Percentiles rank a stretch among this genome's conserved stretches.
Evolutionary conservation across 2,113 vertebrate genomes (phyloP).

Genomic region (Osmerus mordax): DNA sequence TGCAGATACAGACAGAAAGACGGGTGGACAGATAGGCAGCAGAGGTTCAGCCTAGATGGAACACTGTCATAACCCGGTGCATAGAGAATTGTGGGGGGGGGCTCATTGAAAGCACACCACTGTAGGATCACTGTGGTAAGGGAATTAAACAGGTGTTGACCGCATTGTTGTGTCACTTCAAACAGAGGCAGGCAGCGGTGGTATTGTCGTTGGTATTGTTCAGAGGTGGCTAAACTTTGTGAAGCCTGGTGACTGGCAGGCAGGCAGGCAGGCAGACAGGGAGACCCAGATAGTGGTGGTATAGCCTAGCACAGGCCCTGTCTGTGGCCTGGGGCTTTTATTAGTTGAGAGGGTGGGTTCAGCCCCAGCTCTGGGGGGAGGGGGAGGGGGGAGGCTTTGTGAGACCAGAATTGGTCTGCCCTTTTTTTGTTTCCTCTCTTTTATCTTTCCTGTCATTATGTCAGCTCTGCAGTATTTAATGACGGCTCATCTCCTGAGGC

Average conservation of each 20-base stretch:
- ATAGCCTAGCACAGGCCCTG: conserved; percentile 53
- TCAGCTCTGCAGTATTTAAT: conserved; percentile 74
- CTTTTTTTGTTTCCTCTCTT: conserved; percentile 69
- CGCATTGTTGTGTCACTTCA: conserved; percentile 34
- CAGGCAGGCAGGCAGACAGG: conserved; percentile 8
- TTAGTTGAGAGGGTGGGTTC: conserved; percentile 53
- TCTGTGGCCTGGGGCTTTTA: conserved; percentile 61
- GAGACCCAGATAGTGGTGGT: conserved; percentile 55
- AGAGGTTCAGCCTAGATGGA: not conserved
- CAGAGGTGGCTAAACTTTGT: conserved; percentile 36
- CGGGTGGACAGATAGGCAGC: not conserved
- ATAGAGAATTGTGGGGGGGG: too few species aligned
- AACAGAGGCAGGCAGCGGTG: conserved; percentile 17
- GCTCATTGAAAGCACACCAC: not conserved
- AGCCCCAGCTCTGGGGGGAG: conserved; percentile 31
- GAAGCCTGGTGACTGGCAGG: conserved; percentile 18
- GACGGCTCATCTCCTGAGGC: conserved; percentile 69
- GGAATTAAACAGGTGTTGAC: conserved; percentile 4
- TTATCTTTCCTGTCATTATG: conserved; percentile 74
- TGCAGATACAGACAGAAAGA: not conserved
- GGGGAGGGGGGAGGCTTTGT: conserved; percentile 48
- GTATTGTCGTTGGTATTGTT: conserved; percentile 16
- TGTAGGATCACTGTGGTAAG: conserved; percentile 5
- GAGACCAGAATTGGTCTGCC: conserved; percentile 65
- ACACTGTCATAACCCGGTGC: not conserved